Percentiles rank a stretch among this genome's conserved stretches.
phyloP scores from a whole-genome alignment of 2,797 vertebrate species.

The Alcedo quadribrachys region DNA sequence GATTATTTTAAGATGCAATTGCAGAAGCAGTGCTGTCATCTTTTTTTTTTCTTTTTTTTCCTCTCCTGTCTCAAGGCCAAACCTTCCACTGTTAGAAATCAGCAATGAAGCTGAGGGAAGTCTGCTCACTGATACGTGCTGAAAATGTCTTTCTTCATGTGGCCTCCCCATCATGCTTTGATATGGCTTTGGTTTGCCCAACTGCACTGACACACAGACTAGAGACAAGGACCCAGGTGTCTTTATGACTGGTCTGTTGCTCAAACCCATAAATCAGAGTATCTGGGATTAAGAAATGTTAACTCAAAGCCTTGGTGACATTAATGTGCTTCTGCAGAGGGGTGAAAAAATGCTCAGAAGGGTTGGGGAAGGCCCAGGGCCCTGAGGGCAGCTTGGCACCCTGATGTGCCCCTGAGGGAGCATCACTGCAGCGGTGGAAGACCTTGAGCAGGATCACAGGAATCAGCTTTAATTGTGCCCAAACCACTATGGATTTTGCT shows the following conservation, averaged over 20 bases:
- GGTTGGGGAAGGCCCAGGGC: background rate
- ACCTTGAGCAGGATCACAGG: background rate
- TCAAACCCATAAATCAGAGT: background rate
- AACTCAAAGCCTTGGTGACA: background rate
- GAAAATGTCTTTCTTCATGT: background rate
- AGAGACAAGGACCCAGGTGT: background rate
- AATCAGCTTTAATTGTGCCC: background rate
- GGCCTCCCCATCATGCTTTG: background rate
- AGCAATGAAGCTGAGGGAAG: background rate
- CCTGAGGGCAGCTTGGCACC: background rate
- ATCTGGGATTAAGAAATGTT: background rate
- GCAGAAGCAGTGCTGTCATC: background rate
- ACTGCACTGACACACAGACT: background rate
- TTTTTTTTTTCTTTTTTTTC: background rate
- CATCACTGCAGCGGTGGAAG: background rate
- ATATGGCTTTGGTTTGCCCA: background rate
- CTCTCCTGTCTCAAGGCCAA: background rate
- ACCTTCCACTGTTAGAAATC: background rate
- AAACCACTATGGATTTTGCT: background rate
- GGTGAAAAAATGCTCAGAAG: background rate
- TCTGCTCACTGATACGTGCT: background rate
- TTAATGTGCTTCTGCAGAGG: background rate
- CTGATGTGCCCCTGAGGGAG: background rate
- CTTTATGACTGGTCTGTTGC: background rate
- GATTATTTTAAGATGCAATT: conserved; percentile 28